Percentiles rank a stretch among this genome's conserved stretches.
These are phyloP conservation scores for Phaedon cochleariae DNA, from an alignment of 2,888 invertebrate species.

Conservation along the genomic window DNA sequence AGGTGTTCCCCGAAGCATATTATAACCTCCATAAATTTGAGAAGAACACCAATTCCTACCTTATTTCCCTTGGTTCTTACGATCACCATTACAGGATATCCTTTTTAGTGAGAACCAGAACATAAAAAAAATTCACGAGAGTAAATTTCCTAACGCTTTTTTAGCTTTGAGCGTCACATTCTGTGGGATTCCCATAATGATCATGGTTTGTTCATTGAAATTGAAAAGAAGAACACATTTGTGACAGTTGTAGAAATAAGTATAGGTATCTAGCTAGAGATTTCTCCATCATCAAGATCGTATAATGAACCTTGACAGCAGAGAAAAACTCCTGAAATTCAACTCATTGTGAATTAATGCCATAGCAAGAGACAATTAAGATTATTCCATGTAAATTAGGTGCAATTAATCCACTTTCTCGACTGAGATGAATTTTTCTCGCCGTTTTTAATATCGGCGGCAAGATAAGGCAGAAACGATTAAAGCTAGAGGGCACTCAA, in stretches of 20 bases:
- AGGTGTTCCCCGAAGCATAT: no score
- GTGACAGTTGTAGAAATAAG: neutral
- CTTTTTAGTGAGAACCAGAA: no score
- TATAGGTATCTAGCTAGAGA: neutral
- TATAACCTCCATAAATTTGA: no score
- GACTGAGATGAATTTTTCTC: slow-evolving; percentile 38
- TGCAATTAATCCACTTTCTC: slow-evolving; percentile 48
- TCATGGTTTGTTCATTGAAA: no score
- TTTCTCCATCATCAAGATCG: neutral
- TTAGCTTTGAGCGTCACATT: no score
- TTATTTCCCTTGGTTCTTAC: no score
- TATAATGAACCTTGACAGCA: neutral
- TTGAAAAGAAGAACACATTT: no score
- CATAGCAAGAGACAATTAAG: slow-evolving; percentile 44
- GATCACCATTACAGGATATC: no score
- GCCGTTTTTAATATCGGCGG: slow-evolving; percentile 43
- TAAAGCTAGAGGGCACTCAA: neutral
- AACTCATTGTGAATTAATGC: neutral
- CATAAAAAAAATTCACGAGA: no score
- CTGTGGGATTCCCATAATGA: no score
- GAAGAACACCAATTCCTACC: no score
- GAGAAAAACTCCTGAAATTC: neutral
- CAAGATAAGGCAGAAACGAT: neutral
- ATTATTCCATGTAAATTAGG: slow-evolving; percentile 53
- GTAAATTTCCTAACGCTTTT: no score